Conservation (phyloP, 2,113 vertebrate species). For the Sinocyclocheilus anophthalmus region DNA sequence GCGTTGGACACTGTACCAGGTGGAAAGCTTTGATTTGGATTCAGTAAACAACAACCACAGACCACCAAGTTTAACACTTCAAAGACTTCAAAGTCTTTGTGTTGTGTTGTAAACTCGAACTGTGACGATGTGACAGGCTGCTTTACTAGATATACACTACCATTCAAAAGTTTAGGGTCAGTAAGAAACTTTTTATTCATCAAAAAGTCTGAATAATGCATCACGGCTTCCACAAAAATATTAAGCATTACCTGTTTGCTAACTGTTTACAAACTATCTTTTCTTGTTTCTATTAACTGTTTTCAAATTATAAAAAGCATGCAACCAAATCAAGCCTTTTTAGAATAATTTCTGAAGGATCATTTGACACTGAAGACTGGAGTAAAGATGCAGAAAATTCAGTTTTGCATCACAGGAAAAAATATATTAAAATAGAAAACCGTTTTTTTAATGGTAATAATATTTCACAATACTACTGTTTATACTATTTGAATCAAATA, state of each 20-base stretch:
- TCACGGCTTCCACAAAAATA: background rate
- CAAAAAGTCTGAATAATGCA: background rate
- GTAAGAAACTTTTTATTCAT: background rate
- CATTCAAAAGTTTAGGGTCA: background rate
- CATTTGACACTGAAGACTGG: background rate
- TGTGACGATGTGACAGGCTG: background rate
- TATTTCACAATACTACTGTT: too few species aligned
- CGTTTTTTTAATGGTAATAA: too few species aligned
- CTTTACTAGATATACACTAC: background rate
- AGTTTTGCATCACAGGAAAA: background rate
- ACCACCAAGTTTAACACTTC: constrained; percentile 15
- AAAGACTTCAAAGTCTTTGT: constrained; percentile 50
- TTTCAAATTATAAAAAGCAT: too few species aligned
- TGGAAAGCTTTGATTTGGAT: constrained; percentile 27
- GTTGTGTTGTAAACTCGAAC: constrained; percentile 20
- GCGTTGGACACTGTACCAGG: constrained; percentile 39
- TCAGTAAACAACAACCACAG: constrained; percentile 32
- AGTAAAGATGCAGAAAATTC: background rate
- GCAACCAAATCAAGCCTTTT: background rate
- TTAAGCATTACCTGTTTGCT: background rate
- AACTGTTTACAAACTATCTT: too few species aligned
- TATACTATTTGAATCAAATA: background rate
- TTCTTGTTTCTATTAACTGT: too few species aligned
- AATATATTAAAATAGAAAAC: too few species aligned
- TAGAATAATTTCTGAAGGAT: background rate